phyloP scores from a whole-genome alignment of 2,888 invertebrate species.

The Sthenelais limicola region DNA sequence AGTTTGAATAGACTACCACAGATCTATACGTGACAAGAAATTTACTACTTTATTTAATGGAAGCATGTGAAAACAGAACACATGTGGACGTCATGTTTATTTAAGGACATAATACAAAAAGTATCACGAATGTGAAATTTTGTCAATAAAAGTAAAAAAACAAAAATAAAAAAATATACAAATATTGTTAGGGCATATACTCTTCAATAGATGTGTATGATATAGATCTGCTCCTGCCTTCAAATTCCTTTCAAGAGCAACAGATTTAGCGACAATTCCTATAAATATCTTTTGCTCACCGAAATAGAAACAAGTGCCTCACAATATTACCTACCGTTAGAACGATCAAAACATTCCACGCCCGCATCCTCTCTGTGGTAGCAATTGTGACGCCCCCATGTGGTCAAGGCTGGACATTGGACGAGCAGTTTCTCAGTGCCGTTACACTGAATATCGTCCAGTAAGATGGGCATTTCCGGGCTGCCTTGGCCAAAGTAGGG shows the following conservation, averaged over 20 bases:
- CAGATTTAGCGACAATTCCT: background rate
- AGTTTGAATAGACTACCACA: no score
- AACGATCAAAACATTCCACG: conserved; percentile 24
- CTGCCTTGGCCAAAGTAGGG: conserved; percentile 41
- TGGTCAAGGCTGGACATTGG: conserved; percentile 18
- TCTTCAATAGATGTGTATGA: no score
- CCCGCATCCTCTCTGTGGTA: conserved; percentile 41
- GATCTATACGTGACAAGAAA: no score
- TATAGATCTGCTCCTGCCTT: no score
- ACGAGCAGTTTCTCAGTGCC: conserved; percentile 26
- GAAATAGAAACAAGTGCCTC: background rate
- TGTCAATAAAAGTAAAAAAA: no score
- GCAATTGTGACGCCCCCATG: conserved; percentile 34
- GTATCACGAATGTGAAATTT: no score
- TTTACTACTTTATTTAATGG: no score
- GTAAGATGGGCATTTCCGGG: conserved; percentile 9
- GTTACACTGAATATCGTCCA: conserved; percentile 40
- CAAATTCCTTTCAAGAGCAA: no score
- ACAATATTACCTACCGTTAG: conserved; percentile 22
- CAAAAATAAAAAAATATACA: conserved; percentile 5
- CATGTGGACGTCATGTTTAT: no score
- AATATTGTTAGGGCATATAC: no score
- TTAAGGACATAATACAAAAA: no score
- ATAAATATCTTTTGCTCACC: background rate
- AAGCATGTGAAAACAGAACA: no score